Evolutionary conservation across 2,797 vertebrate species (phyloP), one percentile per base, ranked within the genome.

Genomic region (Eurystomus glaucurus): DNA sequence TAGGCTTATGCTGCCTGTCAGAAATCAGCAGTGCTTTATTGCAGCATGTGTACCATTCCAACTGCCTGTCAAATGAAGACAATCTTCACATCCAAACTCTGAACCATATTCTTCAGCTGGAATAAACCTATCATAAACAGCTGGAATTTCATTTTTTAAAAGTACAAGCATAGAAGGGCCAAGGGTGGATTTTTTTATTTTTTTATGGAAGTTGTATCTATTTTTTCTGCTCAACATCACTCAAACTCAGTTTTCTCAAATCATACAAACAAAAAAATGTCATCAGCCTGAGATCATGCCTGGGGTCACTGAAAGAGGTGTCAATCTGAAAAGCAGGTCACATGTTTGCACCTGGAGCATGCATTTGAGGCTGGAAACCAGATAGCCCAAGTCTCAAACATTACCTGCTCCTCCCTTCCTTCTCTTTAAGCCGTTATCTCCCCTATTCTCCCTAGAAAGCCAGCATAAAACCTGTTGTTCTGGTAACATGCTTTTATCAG

Each of bases 161-260:
- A 78, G 26, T 29, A 39, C 8, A 60, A 68, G 39, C 39, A 58
- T 22, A 57, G 69, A 88, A 75, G 9, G 23, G 29, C 26, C 51
- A 75, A n/a, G 16, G 17, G 28, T 78, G 29, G 3, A 25, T 29
- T 37, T 37, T 16, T 61, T 69, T 65, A 46, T 28, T 72, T 90
- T 82, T 61, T 62, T 26, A 3, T 21, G 50, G n/a, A 35, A 79
- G 8, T n/a, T 9, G 6, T 37, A 57, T 50, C 0, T 0, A 5
- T 55, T 72, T 72, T 76, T 89, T 41, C 8, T 65, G 78, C 51
- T 69, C 46, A 54, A 12, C 9, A 18, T 78, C 37, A 46, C 21
- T 72, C 23, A 8, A 65, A 72, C 19, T 68, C 25, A 0, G 3
- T 39, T 76, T 95, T 51, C 62, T 91, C 58, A 62, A 84, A 61